Evolutionary conservation across 2,888 invertebrate species (phyloP).

Genomic region (Erebia aethiops): DNA sequence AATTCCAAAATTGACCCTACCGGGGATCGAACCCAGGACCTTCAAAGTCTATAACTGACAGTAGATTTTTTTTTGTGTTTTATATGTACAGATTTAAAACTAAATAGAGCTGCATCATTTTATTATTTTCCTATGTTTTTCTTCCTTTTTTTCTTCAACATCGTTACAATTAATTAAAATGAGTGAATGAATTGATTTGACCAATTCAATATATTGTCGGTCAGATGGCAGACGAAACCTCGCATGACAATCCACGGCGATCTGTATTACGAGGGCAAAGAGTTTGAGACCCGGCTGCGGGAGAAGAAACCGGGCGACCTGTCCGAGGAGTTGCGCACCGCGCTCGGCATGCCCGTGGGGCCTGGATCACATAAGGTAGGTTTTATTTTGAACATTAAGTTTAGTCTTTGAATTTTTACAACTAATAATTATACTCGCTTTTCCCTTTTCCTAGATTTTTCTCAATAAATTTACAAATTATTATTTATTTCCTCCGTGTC

Average conservation of each 20-base stretch:
- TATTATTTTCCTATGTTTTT: background rate
- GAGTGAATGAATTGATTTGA: background rate
- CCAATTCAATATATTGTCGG: background rate
- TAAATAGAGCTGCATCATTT: too few relatives aligned
- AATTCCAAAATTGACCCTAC: too few relatives aligned
- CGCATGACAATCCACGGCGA: slow-evolving; percentile 99
- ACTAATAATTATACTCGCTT: too few relatives aligned
- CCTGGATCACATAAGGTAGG: slow-evolving; percentile 92
- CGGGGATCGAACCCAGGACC: too few relatives aligned
- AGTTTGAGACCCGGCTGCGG: slow-evolving; percentile 97
- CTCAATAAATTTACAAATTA: too few relatives aligned
- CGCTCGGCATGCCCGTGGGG: slow-evolving; percentile 99
- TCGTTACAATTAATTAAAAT: background rate
- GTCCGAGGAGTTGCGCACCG: slow-evolving; percentile 96
- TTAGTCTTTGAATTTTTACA: too few relatives aligned
- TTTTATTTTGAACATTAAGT: background rate
- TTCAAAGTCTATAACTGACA: too few relatives aligned
- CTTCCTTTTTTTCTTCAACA: background rate
- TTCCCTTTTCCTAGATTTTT: too few relatives aligned
- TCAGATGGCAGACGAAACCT: slow-evolving; percentile 98
- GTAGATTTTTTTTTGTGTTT: too few relatives aligned
- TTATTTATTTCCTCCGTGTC: too few relatives aligned
- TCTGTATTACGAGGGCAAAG: slow-evolving; percentile 99
- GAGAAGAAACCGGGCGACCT: slow-evolving; percentile 99
- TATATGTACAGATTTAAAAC: too few relatives aligned